phyloP scores from a whole-genome alignment of 2,113 vertebrate genomes.

The Mesembrinibis cayennensis region DNA sequence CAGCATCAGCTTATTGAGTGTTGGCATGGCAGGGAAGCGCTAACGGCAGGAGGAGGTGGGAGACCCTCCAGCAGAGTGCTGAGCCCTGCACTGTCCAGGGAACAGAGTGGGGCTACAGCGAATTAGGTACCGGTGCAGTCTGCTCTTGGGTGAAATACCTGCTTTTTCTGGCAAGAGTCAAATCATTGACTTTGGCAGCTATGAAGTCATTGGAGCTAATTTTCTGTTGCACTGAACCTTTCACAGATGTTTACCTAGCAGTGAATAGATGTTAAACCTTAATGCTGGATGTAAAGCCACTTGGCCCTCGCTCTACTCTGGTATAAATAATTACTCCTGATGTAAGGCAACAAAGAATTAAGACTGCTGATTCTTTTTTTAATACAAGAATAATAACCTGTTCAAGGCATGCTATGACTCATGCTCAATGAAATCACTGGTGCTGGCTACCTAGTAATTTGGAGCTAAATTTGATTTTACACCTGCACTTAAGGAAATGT shows the following conservation, averaged over 20 bases:
- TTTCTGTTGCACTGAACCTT: neutral
- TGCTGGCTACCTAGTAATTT: constrained; percentile 15
- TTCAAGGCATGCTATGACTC: neutral
- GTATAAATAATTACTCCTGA: neutral
- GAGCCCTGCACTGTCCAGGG: neutral
- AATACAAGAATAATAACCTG: neutral
- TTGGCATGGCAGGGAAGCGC: neutral
- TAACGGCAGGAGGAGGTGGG: accelerated
- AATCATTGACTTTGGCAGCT: neutral
- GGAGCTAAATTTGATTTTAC: constrained; percentile 37
- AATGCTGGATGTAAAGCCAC: neutral
- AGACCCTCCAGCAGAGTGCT: neutral
- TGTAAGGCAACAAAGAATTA: constrained; percentile 7
- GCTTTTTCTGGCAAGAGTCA: neutral
- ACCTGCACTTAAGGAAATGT: constrained; percentile 16
- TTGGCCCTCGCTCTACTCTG: neutral
- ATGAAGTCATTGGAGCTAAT: neutral
- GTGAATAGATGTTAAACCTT: neutral
- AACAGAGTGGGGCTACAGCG: neutral
- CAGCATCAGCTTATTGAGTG: neutral
- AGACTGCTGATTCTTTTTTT: neutral
- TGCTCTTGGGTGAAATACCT: neutral
- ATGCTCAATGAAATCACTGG: neutral
- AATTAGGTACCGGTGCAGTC: neutral
- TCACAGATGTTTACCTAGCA: neutral